phyloP scores from a whole-genome alignment of 2,888 invertebrate genomes.

The Sisyra terminalis region DNA sequence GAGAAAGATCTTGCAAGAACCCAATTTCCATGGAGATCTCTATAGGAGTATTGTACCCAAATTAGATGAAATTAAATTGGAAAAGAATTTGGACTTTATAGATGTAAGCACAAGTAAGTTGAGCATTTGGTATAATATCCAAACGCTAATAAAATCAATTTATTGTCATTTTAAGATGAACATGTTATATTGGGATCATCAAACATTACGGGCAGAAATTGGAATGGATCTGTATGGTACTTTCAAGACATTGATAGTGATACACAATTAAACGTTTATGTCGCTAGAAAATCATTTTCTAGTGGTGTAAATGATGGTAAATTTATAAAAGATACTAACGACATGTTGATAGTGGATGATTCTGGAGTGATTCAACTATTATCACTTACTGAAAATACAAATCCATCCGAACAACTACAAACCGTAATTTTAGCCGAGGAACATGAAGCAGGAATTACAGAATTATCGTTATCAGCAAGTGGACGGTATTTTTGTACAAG shows the following conservation, averaged over 20 bases:
- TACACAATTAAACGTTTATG: conserved; percentile 21
- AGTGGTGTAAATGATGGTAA: conserved; percentile 2
- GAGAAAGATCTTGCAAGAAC: neutral
- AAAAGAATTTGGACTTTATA: conserved; percentile 6
- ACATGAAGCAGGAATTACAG: conserved; percentile 1
- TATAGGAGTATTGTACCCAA: conserved; percentile 3
- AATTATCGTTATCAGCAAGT: neutral
- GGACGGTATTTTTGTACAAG: neutral
- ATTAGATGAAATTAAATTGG: conserved; percentile 2
- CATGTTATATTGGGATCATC: conserved; percentile 38
- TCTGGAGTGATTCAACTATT: conserved; percentile 1
- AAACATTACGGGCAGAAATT: conserved; percentile 38
- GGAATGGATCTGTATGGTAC: conserved; percentile 41
- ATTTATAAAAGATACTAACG: conserved; percentile 2
- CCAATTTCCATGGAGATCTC: conserved; percentile 6
- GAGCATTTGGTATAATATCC: too few species aligned
- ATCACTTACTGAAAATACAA: conserved; percentile 1
- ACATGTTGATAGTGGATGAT: conserved; percentile 2
- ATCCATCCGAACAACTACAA: neutral
- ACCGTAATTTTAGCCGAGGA: neutral
- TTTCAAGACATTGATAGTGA: conserved; percentile 24
- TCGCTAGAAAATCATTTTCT: conserved; percentile 12
- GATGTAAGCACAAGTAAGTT: conserved; percentile 1
- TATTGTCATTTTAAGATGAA: conserved; percentile 32
- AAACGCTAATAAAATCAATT: too few species aligned